Conservation (phyloP, 2,797 vertebrate genomes). For the Danio choprae region DNA sequence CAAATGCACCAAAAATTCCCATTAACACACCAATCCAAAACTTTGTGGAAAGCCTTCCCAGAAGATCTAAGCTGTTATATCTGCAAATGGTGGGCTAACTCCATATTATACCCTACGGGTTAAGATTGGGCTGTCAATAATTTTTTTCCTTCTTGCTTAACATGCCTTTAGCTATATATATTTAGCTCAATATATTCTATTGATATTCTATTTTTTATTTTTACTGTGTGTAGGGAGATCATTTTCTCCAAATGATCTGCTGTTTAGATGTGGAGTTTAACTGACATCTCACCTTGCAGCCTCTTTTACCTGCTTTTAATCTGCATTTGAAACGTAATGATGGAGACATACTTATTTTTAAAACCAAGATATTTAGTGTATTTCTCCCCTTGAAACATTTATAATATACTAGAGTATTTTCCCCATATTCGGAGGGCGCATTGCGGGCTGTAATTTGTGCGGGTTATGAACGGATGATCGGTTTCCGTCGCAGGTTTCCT, state of each 20-base stretch:
- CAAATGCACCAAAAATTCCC: no score
- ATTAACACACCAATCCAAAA: no score
- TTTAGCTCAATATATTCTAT: no score
- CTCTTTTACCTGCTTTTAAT: background rate
- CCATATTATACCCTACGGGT: no score
- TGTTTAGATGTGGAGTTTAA: background rate
- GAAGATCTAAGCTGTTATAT: no score
- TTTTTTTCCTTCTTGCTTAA: no score
- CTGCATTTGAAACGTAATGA: background rate
- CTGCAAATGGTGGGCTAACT: no score
- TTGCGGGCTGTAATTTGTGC: slow-evolving; percentile 66
- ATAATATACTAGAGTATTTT: background rate
- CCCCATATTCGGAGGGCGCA: slow-evolving; percentile 62
- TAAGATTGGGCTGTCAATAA: no score
- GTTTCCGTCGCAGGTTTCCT: slow-evolving; percentile 63
- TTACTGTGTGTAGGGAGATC: no score
- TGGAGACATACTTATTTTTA: background rate
- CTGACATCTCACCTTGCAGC: background rate
- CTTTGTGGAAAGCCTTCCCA: no score
- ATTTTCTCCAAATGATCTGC: background rate
- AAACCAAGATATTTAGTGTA: background rate
- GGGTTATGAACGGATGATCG: slow-evolving; percentile 64
- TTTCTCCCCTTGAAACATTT: background rate
- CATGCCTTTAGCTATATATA: no score
- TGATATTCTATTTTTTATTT: no score